phyloP scores from a whole-genome alignment of 23 tunicate genomes.

The Ascidia mentula region DNA sequence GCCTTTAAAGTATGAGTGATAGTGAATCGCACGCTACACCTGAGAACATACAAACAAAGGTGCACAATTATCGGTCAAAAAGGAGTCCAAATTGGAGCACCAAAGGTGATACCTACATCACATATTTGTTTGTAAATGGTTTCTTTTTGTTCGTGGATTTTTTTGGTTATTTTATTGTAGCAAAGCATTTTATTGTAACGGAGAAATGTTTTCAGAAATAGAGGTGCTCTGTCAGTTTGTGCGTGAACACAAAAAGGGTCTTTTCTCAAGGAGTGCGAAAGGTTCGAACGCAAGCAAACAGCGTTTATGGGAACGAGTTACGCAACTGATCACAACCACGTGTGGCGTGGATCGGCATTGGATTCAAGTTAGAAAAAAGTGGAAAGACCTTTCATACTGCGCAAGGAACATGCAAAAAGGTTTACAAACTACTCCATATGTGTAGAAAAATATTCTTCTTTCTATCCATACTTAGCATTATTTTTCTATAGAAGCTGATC shows the following conservation, averaged over 20 bases:
- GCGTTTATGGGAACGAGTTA: constrained; percentile 55
- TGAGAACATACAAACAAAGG: background rate
- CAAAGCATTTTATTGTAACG: background rate
- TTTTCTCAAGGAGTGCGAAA: constrained; percentile 41
- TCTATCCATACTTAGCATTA: background rate
- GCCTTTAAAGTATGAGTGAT: background rate
- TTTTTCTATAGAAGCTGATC: background rate
- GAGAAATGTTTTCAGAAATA: constrained; percentile 35
- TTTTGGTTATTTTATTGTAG: background rate
- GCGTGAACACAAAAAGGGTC: constrained; percentile 38
- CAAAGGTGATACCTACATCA: background rate
- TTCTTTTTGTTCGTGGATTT: background rate
- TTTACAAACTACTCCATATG: too few relatives aligned
- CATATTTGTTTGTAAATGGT: background rate
- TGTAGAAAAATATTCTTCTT: too few relatives aligned
- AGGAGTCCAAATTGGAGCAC: constrained; percentile 39
- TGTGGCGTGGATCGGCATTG: constrained; percentile 42
- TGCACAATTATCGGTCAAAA: background rate
- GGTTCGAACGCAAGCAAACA: constrained; percentile 60
- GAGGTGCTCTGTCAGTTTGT: constrained; percentile 57
- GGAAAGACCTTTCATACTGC: constrained; percentile 72
- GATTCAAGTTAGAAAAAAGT: constrained; percentile 84
- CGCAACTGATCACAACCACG: constrained; percentile 39
- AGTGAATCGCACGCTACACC: background rate
- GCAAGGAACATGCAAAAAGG: constrained; percentile 20